Conservation (phyloP, 2,888 invertebrate species). For the Automeris io region DNA sequence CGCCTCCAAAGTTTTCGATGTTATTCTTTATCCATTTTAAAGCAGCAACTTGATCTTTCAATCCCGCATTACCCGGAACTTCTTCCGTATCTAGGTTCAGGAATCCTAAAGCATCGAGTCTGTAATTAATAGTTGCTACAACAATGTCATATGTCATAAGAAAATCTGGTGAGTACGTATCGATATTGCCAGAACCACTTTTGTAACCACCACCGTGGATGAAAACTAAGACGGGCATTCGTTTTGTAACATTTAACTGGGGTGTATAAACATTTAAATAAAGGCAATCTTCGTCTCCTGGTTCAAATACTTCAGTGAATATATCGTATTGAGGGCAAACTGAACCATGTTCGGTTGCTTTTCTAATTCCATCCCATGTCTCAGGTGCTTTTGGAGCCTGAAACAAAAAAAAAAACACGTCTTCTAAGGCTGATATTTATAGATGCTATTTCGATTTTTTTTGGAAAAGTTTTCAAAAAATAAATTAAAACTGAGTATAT, state of each 20-base stretch:
- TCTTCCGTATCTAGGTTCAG: conserved; percentile 39
- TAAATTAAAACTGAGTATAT: no score
- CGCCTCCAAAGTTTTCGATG: conserved; percentile 36
- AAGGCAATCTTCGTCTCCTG: conserved; percentile 35
- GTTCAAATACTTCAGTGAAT: background rate
- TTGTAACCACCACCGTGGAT: conserved; percentile 44
- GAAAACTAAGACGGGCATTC: conserved; percentile 43
- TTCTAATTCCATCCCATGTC: conserved; percentile 18
- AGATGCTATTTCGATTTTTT: no score
- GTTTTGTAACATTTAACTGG: conserved; percentile 19
- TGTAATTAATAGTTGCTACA: conserved; percentile 47
- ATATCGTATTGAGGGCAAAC: conserved; percentile 15
- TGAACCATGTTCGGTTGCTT: conserved; percentile 15
- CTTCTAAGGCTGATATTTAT: no score
- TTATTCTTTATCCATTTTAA: conserved; percentile 38
- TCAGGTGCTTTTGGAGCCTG: conserved; percentile 22
- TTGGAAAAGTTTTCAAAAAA: no score
- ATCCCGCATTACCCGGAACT: conserved; percentile 45
- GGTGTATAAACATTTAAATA: conserved; percentile 50
- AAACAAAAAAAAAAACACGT: no score
- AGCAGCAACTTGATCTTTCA: conserved; percentile 48
- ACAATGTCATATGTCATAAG: conserved; percentile 36
- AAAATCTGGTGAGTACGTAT: conserved; percentile 40
- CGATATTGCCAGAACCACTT: conserved; percentile 37
- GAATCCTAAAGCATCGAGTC: conserved; percentile 43